Base-by-base conservation (phyloP, 1,140 invertebrate species). In the Lysiphlebus fabarum region DNA sequence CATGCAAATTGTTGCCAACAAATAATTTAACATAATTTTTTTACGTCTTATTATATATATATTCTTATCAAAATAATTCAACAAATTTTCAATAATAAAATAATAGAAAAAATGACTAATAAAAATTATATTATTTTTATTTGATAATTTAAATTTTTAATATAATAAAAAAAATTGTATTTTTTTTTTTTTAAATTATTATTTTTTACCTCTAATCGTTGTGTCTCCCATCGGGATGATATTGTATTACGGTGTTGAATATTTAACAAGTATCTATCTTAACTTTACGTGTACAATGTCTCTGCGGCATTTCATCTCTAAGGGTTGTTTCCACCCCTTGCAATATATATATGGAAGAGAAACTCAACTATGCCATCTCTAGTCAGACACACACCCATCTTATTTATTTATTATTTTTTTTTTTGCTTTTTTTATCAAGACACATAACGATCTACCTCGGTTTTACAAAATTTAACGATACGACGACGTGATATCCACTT, bases 31-130 rank as follows among this genome's bases (percentile, higher is more conserved):
- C 77, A 76, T 78, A 74, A 78, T 78, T 78, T 70, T n/a, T 74
- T 71, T 69, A 78, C 70, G 76, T 78, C 77, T 78, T 79, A 79
- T 78, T 78, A 78, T 79, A n/a, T n/a, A n/a, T n/a, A n/a, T n/a
- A 78, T 77, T 75, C 74, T 78, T 77, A 78, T 79, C 74, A 77
- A 76, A 76, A 76, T 75, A 76, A 76, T 71, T 63, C 56, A 54
- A 59, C 64, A n/a, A n/a, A n/a, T n/a, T n/a, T n/a, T n/a, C n/a
- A n/a, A n/a, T n/a, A n/a, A n/a, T n/a, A n/a, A n/a, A n/a, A n/a
- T n/a, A n/a, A n/a, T n/a, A n/a, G n/a, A n/a, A n/a, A n/a, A n/a
- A n/a, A n/a, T n/a, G n/a, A n/a, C n/a, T n/a, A n/a, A n/a, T n/a
- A n/a, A n/a, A n/a, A n/a, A n/a, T n/a, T n/a, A n/a, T n/a, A n/a